Evolutionary conservation across 1,140 invertebrate genomes (phyloP), one percentile per base, ranked within the genome.

Genomic region (Aleiodes sp.): DNA sequence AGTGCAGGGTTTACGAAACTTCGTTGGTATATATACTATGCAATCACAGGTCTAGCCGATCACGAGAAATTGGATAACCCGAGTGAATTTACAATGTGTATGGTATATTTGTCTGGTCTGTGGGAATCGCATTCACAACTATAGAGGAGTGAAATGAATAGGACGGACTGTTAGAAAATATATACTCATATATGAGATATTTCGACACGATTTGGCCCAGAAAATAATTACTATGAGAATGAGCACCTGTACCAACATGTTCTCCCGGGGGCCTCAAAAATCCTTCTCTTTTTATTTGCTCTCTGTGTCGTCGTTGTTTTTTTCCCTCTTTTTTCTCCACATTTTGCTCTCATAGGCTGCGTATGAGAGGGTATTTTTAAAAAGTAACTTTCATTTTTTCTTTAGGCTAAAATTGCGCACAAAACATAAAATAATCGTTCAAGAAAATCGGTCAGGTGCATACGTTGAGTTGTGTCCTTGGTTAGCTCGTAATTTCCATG

Each of bases 201-300:
- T 52, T 52, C 46, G 21, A 9, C 46, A 52, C 46, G 7, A 52
- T 24, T 52, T 24, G 46, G 3, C 46, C 46, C 46, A 52, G 46
- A 52, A 52, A 52, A 52, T 52, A 52, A 52, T 52, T 52, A 21
- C 46, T 24, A 43, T 43, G 46, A 26, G 46, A 52, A 52, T 52
- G 46, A 52, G 19, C 39, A 43, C 39, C 39, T 43, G 39, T 43
- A 43, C n/a, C n/a, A n/a, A 43, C 39, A 43, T 43, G 39, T 43
- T 43, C 39, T 6, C 39, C 7, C n/a, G n/a, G 39, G 10, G 46
- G 46, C 21, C 46, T 52, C 14, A 52, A 52, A n/a, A n/a, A 52
- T 19, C 46, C 21, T 9, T 52, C 46, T 52, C 46, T 52, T 16
- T 24, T 52, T 52, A 52, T 9, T 21, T 2, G 2, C 46, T 24